phyloP scores from a whole-genome alignment of 2,888 invertebrate species.

The Drosophila mimetica region DNA sequence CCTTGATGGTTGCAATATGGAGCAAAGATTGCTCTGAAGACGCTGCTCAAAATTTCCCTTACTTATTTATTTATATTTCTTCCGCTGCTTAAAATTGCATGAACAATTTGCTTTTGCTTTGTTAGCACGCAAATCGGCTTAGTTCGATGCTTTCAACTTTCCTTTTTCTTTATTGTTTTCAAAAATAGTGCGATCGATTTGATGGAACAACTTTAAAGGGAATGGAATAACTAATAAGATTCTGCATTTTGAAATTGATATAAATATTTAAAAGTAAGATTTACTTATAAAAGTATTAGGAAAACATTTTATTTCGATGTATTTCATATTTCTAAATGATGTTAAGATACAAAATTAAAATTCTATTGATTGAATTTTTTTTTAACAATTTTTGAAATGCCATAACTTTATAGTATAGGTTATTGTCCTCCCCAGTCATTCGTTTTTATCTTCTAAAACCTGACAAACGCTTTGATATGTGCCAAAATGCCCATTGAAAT shows the following conservation, averaged over 20 bases:
- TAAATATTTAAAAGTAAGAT: no score
- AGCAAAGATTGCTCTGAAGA: neutral
- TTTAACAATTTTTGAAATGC: no score
- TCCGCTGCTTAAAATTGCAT: constrained; percentile 3
- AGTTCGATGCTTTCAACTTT: constrained; percentile 1
- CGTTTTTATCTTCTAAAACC: neutral
- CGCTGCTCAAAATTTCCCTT: constrained; percentile 2
- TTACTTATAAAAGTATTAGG: no score
- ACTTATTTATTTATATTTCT: constrained; percentile 1
- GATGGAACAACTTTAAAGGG: neutral
- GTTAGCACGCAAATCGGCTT: constrained; percentile 2
- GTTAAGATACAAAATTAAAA: no score
- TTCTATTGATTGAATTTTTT: no score
- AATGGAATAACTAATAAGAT: no score
- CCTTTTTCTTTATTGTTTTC: neutral
- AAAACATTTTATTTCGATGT: no score
- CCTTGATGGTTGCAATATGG: neutral
- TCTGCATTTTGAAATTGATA: no score
- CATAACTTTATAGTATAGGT: no score
- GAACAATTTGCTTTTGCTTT: constrained; percentile 2
- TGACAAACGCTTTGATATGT: constrained; percentile 14
- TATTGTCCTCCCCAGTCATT: neutral
- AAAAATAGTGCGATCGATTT: neutral
- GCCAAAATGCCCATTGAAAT: constrained; percentile 53
- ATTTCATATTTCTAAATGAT: no score